Percentiles rank a stretch among this genome's conserved stretches.
These are phyloP conservation scores for Dinomys branickii DNA, from an alignment of 2,113 vertebrate species.

Conservation along the genomic window DNA sequence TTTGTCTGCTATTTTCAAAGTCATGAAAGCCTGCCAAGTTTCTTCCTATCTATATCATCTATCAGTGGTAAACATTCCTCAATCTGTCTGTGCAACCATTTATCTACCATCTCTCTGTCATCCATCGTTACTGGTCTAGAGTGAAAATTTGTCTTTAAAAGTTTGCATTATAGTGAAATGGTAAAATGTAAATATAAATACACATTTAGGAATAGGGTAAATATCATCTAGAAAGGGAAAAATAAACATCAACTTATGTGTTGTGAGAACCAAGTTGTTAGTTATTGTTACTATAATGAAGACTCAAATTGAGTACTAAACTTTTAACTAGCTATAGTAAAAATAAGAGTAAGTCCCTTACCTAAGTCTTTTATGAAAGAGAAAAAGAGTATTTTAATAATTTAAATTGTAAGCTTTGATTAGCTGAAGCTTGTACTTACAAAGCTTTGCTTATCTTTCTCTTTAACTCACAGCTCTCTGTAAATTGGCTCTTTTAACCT, in stretches of 20 bases:
- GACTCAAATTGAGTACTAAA: background rate
- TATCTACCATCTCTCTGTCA: background rate
- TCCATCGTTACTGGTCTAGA: background rate
- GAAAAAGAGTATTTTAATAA: background rate
- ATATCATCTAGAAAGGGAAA: background rate
- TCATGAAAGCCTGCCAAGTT: background rate
- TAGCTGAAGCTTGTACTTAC: background rate
- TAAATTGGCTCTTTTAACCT: background rate
- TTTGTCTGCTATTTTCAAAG: background rate
- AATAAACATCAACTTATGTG: background rate
- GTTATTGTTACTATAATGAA: constrained; percentile 13
- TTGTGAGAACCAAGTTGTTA: background rate
- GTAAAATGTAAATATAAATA: background rate
- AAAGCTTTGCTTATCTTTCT: background rate
- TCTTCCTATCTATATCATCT: background rate
- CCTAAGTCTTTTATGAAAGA: background rate
- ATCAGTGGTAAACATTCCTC: background rate
- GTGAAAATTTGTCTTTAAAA: background rate
- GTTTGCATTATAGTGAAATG: background rate
- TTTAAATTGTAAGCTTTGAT: background rate
- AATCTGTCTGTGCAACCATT: background rate
- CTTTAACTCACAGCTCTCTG: background rate
- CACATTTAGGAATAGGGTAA: background rate
- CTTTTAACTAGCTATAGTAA: background rate
- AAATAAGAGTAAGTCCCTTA: background rate